A percentile compares a stretch with the other conserved stretches of the same genome.
Conservation (phyloP, 1,140 invertebrate species). For the Hydropsyche tenuis region DNA sequence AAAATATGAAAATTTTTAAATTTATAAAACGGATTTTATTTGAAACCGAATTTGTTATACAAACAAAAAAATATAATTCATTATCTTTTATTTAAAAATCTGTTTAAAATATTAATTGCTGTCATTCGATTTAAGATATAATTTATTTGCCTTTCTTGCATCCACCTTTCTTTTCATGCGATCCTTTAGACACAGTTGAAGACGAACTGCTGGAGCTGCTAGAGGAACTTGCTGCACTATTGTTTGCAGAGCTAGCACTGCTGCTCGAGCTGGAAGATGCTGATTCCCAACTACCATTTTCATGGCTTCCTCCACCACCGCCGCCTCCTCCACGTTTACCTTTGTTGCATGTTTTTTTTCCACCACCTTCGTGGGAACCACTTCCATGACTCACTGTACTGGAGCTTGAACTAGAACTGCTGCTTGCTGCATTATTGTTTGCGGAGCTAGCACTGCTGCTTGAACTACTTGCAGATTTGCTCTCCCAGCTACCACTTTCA, state of each 20-base stretch:
- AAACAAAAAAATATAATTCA: too few species aligned
- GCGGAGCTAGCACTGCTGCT: background rate
- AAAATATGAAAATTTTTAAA: too few species aligned
- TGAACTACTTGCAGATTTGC: background rate
- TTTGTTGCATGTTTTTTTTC: background rate
- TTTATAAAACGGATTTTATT: too few species aligned
- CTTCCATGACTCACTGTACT: background rate
- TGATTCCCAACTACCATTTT: background rate
- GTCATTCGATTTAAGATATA: too few species aligned
- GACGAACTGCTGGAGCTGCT: background rate
- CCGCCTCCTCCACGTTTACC: background rate
- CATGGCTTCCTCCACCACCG: background rate
- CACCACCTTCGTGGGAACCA: background rate
- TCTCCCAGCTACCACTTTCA: background rate
- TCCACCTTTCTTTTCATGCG: background rate
- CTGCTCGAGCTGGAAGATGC: background rate
- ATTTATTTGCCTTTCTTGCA: slow-evolving; percentile 18
- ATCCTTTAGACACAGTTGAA: background rate
- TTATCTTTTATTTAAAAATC: too few species aligned
- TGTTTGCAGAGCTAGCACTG: background rate
- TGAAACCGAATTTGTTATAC: too few species aligned
- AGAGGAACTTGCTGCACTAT: background rate
- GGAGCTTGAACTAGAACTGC: background rate
- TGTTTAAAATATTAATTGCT: too few species aligned
- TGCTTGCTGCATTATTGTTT: background rate